Evolutionary conservation across 2,888 invertebrate species (phyloP).

Genomic region (Chrysolina haemoptera): DNA sequence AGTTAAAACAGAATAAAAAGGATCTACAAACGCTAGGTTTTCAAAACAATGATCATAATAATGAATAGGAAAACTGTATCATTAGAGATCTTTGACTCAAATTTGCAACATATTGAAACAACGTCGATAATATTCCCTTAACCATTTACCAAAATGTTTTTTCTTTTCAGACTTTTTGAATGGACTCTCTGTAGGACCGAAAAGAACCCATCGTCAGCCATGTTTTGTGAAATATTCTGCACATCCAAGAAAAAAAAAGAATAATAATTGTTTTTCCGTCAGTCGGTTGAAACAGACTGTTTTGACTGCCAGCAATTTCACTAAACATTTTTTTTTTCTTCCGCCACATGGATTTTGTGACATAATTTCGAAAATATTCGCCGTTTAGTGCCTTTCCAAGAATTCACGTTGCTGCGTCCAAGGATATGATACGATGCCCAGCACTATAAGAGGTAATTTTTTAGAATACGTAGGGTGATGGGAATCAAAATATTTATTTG

Average conservation of each 20-base stretch:
- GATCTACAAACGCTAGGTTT: too few species aligned
- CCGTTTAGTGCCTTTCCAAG: neutral
- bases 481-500: too few species aligned
- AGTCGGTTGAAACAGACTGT: neutral
- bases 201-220: conserved; percentile 51
- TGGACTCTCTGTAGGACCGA: conserved; percentile 35
- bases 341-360: conserved; percentile 36
- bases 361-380: neutral
- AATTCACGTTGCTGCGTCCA: conserved; percentile 30
- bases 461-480: neutral
- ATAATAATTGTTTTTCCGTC: neutral
- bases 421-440: conserved; percentile 69
- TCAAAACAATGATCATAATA: too few species aligned
- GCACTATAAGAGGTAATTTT: conserved; percentile 69
- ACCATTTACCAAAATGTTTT: neutral
- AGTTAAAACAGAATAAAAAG: too few species aligned
- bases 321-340: neutral
- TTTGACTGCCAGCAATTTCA: too few species aligned
- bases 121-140: neutral
- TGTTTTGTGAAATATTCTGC: conserved; percentile 65
- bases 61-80: too few species aligned
- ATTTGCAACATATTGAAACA: too few species aligned
- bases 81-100: too few species aligned
- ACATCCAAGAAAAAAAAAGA: conserved; percentile 66
- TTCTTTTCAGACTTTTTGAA: conserved; percentile 19